Conservation (phyloP, 2,113 vertebrate genomes). For the Fulmarus glacialis region DNA sequence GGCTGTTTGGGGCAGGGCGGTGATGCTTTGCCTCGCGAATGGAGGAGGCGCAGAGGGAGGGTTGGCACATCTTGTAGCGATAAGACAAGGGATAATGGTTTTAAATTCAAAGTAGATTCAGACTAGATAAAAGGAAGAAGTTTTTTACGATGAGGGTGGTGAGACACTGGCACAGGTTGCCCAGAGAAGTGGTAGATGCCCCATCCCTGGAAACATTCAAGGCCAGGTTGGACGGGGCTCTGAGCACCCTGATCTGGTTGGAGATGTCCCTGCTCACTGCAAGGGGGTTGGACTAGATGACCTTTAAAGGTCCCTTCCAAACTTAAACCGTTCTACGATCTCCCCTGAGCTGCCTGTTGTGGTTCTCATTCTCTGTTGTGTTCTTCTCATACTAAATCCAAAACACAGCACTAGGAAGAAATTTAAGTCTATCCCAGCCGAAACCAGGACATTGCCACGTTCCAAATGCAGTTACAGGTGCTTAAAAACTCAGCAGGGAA, state of each 20-base stretch:
- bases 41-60: not conserved
- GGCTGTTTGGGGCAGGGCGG: not conserved
- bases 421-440: too few relatives aligned
- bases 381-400: too few relatives aligned
- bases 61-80: not conserved
- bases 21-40: not conserved
- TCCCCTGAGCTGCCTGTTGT: not conserved
- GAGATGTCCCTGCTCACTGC: not conserved
- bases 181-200: not conserved
- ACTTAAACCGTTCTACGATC: not conserved
- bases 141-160: not conserved
- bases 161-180: not conserved
- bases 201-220: not conserved
- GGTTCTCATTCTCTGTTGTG: too few relatives aligned
- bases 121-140: too few relatives aligned
- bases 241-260: not conserved
- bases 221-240: not conserved
- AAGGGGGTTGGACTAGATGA: too few relatives aligned
- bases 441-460: too few relatives aligned
- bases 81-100: not conserved
- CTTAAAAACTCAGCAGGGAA: not conserved
- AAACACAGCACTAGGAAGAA: too few relatives aligned
- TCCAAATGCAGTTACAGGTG: rapidly evolving
- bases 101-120: not conserved
- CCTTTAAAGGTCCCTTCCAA: not conserved